A percentile compares a stretch with the other conserved stretches of the same genome.
These are phyloP conservation scores for Pachycephala philippinensis DNA, from an alignment of 2,113 vertebrate species.

Conservation along the genomic window DNA sequence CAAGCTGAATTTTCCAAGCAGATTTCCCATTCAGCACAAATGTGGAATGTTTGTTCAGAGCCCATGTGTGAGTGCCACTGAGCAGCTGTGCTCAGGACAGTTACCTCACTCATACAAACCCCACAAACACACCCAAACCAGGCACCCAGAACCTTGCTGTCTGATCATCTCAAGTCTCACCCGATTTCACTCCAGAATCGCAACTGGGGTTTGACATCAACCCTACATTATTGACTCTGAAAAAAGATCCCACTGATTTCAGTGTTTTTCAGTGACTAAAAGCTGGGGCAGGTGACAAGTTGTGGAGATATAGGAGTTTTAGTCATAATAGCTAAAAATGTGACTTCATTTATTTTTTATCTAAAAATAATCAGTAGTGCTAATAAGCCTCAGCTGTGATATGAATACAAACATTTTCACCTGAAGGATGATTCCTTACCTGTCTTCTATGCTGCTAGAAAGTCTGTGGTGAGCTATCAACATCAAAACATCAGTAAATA, in stretches of 20 bases:
- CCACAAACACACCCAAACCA: background rate
- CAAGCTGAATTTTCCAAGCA: background rate
- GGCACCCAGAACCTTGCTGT: background rate
- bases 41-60: background rate
- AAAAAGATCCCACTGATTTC: background rate
- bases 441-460: background rate
- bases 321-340: background rate
- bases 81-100: background rate
- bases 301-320: background rate
- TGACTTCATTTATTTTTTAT: background rate
- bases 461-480: background rate
- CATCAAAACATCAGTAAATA: background rate
- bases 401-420: background rate
- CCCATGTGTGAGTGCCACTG: background rate
- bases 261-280: background rate
- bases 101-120: background rate
- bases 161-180: background rate
- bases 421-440: background rate
- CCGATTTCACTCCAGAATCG: background rate
- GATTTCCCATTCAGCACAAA: background rate
- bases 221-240: background rate
- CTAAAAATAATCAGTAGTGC: background rate
- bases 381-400: background rate
- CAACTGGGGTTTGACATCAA: background rate
- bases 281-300: background rate